A percentile compares a stretch with the other conserved stretches of the same genome.
These are phyloP conservation scores for Cliona cf. orientalis DNA, from an alignment of 37 sponge, comb jelly and placozoan genomes.

Conservation along the genomic window DNA sequence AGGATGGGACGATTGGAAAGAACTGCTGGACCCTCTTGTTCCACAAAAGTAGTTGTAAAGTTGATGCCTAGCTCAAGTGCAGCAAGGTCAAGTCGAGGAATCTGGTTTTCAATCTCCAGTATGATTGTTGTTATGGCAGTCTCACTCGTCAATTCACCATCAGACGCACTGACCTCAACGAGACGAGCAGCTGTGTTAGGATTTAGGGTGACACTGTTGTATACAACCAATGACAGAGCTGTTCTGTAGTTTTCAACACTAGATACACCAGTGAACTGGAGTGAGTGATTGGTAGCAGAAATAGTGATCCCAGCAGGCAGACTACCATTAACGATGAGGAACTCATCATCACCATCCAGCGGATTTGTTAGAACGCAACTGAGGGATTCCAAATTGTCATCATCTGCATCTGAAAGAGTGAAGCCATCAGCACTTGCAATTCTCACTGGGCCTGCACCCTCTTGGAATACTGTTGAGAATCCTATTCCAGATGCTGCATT, in stretches of 20 bases:
- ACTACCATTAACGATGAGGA: constrained; percentile 2
- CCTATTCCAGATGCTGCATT: not conserved
- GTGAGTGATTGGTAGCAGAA: not conserved
- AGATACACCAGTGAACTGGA: constrained; percentile 37
- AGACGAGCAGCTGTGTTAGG: constrained; percentile 26
- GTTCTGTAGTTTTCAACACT: constrained; percentile 12
- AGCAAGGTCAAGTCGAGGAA: constrained; percentile 47
- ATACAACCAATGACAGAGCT: constrained; percentile 29
- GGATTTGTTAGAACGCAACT: constrained; percentile 49
- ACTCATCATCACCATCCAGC: constrained; percentile 14
- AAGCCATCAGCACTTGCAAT: constrained; percentile 29
- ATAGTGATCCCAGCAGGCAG: constrained; percentile 22
- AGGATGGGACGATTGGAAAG: constrained; percentile 22
- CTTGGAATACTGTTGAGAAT: constrained; percentile 17
- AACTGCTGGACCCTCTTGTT: constrained; percentile 38
- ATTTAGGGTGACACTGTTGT: constrained; percentile 37
- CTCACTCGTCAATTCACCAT: constrained; percentile 31
- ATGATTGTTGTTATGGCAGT: constrained; percentile 23
- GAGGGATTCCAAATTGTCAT: constrained; percentile 14
- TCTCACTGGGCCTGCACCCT: constrained; percentile 35
- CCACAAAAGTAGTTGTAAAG: constrained; percentile 28
- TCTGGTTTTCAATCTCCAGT: constrained; percentile 4
- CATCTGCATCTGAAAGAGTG: constrained; percentile 63
- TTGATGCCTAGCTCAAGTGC: not conserved
- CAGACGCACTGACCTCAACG: constrained; percentile 48